Conservation (phyloP, 2,888 invertebrate genomes). For the Eumerus sabulonum region DNA sequence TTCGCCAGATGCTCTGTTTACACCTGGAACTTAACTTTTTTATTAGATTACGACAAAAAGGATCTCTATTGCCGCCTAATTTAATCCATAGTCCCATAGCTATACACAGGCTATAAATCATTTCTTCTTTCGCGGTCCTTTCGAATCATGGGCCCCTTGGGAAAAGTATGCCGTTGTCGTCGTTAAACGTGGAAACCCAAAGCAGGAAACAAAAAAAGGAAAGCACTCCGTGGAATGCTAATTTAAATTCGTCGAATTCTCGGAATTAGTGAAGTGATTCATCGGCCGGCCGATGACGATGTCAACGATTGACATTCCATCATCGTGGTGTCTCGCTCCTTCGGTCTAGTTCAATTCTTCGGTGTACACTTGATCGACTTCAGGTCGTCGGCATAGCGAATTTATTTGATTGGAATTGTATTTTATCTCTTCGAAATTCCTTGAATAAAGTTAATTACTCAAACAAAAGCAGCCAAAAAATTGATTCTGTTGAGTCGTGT, state of each 20-base stretch:
- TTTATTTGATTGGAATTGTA: slow-evolving; percentile 41
- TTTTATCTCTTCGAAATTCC: neutral
- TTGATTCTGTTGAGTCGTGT: too few relatives aligned
- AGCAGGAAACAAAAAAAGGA: too few relatives aligned
- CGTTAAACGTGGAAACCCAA: too few relatives aligned
- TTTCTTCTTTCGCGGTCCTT: slow-evolving; percentile 5
- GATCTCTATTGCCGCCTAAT: slow-evolving; percentile 30
- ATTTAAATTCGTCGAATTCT: slow-evolving; percentile 34
- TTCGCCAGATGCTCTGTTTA: too few relatives aligned
- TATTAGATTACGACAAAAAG: slow-evolving; percentile 10
- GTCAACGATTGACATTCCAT: slow-evolving; percentile 27
- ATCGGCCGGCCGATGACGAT: slow-evolving; percentile 3
- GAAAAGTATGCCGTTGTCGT: neutral
- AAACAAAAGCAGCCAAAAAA: too few relatives aligned
- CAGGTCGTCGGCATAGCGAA: neutral
- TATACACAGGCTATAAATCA: slow-evolving; percentile 37
- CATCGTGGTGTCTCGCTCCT: slow-evolving; percentile 11
- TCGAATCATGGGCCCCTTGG: neutral
- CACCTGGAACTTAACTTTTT: too few relatives aligned
- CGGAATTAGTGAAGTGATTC: slow-evolving; percentile 11
- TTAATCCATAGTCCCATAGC: slow-evolving; percentile 31
- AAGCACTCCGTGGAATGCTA: slow-evolving; percentile 35
- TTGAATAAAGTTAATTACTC: slow-evolving; percentile 29
- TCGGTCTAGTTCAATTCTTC: neutral
- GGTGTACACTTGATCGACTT: slow-evolving; percentile 10